Base-by-base conservation (phyloP, 2,797 vertebrate species). In the Xiphophorus birchmanni region DNA sequence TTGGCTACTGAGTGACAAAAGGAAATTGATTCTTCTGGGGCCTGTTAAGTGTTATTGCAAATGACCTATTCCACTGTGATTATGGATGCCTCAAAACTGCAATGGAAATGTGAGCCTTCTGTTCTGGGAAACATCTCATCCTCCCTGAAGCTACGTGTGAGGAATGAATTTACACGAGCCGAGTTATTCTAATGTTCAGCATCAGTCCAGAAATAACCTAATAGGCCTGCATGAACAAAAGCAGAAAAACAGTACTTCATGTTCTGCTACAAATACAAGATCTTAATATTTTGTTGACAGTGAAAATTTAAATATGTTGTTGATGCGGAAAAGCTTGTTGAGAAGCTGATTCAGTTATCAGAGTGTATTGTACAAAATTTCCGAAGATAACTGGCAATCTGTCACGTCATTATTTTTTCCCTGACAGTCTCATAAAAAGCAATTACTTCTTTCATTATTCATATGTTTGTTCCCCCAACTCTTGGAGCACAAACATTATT, bases 371-470 rank as follows among this genome's bases (percentile, higher is more conserved):
- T 80, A 89, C 83, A 74, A 85, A 88, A 86, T 88, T 88, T 83
- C 73, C 48, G 84, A 82, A 90, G 86, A 93, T 90, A 87, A 88
- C 87, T 72, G 85, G 86, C 91, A 92, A 94, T 94, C 90, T 91
- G 92, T 93, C 92, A 92, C 75, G 21, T 91, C 87, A 82, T 90
- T 92, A 90, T 87, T 92, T 91, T 73, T 88, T 91, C 89, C 91
- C 84, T 90, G 93, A 94, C 94, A 94, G 90, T 90, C 89, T 94
- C 91, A 92, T 95, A 94, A 96, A 95, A 91, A 94, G 92, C 91
- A 95, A 94, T 95, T 94, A 94, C 91, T 86, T 89, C 88, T 93
- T 93, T 93, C 93, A 95, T 95, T 94, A 94, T 95, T 95, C 95
- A 95, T 94, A 94, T 95, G 94, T 94, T 95, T 86, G 76, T 88